These are phyloP conservation scores for Cyclina sinensis DNA, from an alignment of 1,140 invertebrate species.

Conservation along the genomic window DNA sequence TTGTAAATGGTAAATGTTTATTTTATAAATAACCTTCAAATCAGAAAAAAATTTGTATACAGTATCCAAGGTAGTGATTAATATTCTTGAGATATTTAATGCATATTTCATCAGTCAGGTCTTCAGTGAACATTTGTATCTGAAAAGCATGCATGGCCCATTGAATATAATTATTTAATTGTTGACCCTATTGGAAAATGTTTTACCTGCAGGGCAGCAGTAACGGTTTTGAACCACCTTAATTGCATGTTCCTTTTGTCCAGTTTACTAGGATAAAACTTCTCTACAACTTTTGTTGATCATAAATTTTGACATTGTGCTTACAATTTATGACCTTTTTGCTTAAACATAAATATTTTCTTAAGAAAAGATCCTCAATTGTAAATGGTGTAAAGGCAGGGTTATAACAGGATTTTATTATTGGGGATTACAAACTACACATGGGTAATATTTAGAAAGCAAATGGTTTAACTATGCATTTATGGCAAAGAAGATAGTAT, in stretches of 20 bases:
- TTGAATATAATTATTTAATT: no score
- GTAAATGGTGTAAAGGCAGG: background rate
- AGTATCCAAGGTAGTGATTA: no score
- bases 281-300: background rate
- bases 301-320: background rate
- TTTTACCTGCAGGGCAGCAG: background rate
- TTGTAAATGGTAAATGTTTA: no score
- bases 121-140: no score
- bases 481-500: background rate
- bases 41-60: no score
- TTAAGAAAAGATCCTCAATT: background rate
- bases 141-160: no score
- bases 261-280: background rate
- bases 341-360: background rate
- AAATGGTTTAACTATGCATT: background rate
- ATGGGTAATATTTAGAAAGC: background rate
- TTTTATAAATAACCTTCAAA: no score
- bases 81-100: no score
- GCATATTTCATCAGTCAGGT: no score
- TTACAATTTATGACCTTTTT: background rate
- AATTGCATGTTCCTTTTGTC: background rate
- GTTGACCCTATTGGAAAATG: background rate
- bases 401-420: constrained; percentile 11
- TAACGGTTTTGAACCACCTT: background rate
- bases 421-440: constrained; percentile 12